A percentile compares a stretch with the other conserved stretches of the same genome.
Evolutionary conservation across 1,140 invertebrate species (phyloP).

Genomic region (Conus ventricosus): DNA sequence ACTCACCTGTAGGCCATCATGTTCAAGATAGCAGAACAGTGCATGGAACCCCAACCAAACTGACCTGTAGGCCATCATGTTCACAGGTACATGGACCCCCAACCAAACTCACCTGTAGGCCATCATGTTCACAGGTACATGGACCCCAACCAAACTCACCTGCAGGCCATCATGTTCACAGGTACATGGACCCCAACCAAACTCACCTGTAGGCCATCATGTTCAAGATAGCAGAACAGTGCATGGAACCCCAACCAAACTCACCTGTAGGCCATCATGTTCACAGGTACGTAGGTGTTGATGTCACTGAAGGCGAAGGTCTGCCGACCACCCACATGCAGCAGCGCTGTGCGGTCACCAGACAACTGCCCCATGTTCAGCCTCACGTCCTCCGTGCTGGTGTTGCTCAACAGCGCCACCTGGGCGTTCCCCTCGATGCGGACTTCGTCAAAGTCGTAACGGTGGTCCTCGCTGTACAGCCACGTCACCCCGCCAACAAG

Average conservation of each 20-base stretch:
- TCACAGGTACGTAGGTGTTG: constrained; percentile 63
- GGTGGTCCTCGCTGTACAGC: constrained; percentile 52
- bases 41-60: too few relatives aligned
- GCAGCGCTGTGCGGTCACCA: constrained; percentile 61
- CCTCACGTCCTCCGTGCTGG: constrained; percentile 46
- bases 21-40: too few relatives aligned
- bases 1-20: too few relatives aligned
- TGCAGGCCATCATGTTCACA: too few relatives aligned
- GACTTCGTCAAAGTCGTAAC: constrained; percentile 59
- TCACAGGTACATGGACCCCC: too few relatives aligned
- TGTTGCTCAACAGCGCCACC: constrained; percentile 61
- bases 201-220: too few relatives aligned
- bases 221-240: not conserved
- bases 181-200: too few relatives aligned
- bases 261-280: constrained; percentile 64
- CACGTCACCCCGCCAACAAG: constrained; percentile 61
- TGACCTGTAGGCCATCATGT: too few relatives aligned
- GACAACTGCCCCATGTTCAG: constrained; percentile 47
- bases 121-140: too few relatives aligned
- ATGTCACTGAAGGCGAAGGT: constrained; percentile 59
- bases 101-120: too few relatives aligned
- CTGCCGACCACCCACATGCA: constrained; percentile 60
- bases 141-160: too few relatives aligned
- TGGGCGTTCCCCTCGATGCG: constrained; percentile 60
- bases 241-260: too few relatives aligned